Evolutionary conservation across 2,888 invertebrate genomes (phyloP).

Genomic region (Andrena fulva): DNA sequence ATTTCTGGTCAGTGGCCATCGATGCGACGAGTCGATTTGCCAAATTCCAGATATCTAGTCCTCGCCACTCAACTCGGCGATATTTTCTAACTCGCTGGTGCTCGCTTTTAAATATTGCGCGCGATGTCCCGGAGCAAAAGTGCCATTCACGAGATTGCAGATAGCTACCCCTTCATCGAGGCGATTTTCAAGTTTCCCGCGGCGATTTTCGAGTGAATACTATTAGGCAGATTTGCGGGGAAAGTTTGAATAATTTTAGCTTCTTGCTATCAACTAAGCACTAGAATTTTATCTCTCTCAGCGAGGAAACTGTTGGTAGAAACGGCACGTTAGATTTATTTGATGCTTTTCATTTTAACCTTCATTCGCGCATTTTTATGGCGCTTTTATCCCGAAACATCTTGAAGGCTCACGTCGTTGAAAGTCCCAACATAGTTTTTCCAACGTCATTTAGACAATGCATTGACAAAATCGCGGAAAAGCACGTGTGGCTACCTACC

Average conservation of each 20-base stretch:
- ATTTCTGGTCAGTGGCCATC: conserved; percentile 15
- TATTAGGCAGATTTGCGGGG: neutral
- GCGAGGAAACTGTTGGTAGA: neutral
- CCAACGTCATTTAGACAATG: neutral
- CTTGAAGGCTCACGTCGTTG: too few species aligned
- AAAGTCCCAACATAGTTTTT: neutral
- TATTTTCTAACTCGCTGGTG: conserved; percentile 26
- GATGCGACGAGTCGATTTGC: conserved; percentile 35
- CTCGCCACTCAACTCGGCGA: conserved; percentile 17
- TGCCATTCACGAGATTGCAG: conserved; percentile 6
- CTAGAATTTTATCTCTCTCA: neutral
- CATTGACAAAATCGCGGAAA: neutral
- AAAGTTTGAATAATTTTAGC: too few species aligned
- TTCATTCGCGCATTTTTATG: too few species aligned
- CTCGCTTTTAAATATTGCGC: conserved; percentile 35
- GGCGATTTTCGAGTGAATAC: neutral
- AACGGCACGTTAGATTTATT: too few species aligned
- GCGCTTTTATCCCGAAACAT: too few species aligned
- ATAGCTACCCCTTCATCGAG: too few species aligned
- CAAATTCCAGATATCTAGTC: conserved; percentile 43
- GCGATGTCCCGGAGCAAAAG: conserved; percentile 6
- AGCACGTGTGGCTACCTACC: neutral
- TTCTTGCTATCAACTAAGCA: too few species aligned
- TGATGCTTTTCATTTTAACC: too few species aligned
- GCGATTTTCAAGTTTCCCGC: neutral